Conservation (phyloP, 2,888 invertebrate genomes). For the Drosophila falleni region DNA sequence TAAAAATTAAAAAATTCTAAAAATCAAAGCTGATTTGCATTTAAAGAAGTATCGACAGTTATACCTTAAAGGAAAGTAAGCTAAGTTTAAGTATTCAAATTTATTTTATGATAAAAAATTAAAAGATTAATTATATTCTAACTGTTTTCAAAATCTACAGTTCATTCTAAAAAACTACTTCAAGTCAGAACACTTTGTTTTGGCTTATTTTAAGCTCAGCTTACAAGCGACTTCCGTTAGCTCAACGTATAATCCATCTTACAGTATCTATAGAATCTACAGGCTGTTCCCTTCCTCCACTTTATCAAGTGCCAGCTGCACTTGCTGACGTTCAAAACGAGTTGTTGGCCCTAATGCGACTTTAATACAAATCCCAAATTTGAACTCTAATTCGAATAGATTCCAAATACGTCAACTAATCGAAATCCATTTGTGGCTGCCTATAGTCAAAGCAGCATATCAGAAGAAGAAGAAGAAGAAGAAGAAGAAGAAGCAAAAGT, state of each 20-base stretch:
- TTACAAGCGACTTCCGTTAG: constrained; percentile 57
- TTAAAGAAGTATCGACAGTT: no score
- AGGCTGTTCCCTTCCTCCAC: constrained; percentile 10
- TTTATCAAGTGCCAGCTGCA: constrained; percentile 28
- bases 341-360: constrained; percentile 29
- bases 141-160: background rate
- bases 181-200: background rate
- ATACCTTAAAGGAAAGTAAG: background rate
- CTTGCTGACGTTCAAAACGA: constrained; percentile 52
- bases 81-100: background rate
- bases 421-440: constrained; percentile 19
- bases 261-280: constrained; percentile 24
- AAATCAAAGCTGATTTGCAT: no score
- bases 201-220: constrained; percentile 24
- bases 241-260: constrained; percentile 12
- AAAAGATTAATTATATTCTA: background rate
- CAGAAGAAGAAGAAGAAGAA: constrained; percentile 3
- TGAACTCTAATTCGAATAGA: background rate
- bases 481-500: background rate
- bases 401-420: constrained; percentile 28
- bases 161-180: constrained; percentile 1
- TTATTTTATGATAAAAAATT: background rate
- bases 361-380: constrained; percentile 21
- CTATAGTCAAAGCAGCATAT: background rate
- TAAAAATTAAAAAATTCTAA: no score